Conservation (phyloP, 2,888 invertebrate genomes). For the Eutolmus rufibarbis region DNA sequence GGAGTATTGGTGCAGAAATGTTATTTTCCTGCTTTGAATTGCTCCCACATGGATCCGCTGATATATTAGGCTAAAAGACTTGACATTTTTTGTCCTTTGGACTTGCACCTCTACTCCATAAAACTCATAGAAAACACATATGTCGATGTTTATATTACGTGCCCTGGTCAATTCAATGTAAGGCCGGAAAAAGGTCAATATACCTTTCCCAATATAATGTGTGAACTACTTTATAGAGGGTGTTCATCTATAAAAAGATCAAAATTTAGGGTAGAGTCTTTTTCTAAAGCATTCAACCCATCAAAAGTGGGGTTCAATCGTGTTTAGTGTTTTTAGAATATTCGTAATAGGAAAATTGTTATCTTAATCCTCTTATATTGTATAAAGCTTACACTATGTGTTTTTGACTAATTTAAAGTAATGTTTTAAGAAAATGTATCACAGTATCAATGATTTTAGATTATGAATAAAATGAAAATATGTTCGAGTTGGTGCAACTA, state of each 20-base stretch:
- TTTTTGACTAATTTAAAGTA: too few species aligned
- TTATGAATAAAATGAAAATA: too few species aligned
- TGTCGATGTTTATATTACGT: neutral
- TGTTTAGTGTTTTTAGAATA: too few species aligned
- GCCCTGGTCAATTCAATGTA: neutral
- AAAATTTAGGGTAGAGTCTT: neutral
- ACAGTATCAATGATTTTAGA: too few species aligned
- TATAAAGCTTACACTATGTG: too few species aligned
- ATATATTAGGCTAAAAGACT: conserved; percentile 3
- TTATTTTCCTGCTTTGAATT: conserved; percentile 21
- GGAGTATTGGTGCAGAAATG: neutral
- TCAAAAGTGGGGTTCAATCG: neutral
- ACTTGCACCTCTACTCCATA: neutral
- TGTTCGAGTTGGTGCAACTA: too few species aligned
- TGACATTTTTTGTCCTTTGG: neutral
- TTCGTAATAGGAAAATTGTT: too few species aligned
- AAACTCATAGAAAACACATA: neutral
- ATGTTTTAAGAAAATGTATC: too few species aligned
- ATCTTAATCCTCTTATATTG: too few species aligned
- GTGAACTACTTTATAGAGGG: neutral
- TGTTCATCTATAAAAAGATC: neutral
- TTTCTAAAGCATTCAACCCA: neutral
- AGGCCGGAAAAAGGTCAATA: neutral
- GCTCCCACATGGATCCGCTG: conserved; percentile 22
- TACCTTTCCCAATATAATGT: neutral